phyloP scores from a whole-genome alignment of 2,888 invertebrate species.

The Drosophila silvestris region DNA sequence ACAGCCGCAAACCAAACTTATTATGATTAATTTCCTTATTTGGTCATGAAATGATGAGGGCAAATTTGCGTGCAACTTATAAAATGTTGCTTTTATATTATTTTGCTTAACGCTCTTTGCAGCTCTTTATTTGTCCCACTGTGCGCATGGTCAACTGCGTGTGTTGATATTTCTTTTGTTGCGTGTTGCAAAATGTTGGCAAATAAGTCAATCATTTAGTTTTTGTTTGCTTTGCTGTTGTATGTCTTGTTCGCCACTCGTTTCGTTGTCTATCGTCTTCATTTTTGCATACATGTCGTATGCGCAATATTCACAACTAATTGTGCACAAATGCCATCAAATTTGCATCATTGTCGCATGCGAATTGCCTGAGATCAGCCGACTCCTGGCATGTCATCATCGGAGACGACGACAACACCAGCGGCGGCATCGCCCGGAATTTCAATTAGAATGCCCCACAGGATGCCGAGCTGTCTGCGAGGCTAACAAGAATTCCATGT shows the following conservation, averaged over 20 bases:
- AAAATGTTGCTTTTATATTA: background rate
- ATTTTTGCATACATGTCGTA: conserved; percentile 62
- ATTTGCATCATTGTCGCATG: conserved; percentile 69
- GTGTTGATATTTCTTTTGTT: conserved; percentile 63
- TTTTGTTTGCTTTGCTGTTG: conserved; percentile 46
- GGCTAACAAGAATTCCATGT: conserved; percentile 75
- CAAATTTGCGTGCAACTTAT: background rate
- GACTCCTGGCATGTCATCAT: conserved; percentile 27
- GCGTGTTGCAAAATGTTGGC: conserved; percentile 77
- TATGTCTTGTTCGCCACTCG: conserved; percentile 33
- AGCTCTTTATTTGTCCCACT: conserved; percentile 38
- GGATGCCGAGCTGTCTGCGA: conserved; percentile 57
- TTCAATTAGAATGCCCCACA: conserved; percentile 74
- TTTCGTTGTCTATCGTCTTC: conserved; percentile 12
- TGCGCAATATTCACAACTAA: conserved; percentile 77
- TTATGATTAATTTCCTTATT: background rate
- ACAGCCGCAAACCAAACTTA: background rate
- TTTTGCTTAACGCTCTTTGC: background rate
- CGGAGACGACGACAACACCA: conserved; percentile 10
- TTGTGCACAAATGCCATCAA: conserved; percentile 78
- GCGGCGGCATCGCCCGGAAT: conserved; percentile 55
- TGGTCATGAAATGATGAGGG: background rate
- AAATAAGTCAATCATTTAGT: conserved; percentile 74
- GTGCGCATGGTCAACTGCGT: conserved; percentile 65
- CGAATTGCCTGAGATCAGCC: conserved; percentile 16